Evolutionary conservation across 2,888 invertebrate species (phyloP), one percentile per base, ranked within the genome.

Genomic region (Ligdia adustata): DNA sequence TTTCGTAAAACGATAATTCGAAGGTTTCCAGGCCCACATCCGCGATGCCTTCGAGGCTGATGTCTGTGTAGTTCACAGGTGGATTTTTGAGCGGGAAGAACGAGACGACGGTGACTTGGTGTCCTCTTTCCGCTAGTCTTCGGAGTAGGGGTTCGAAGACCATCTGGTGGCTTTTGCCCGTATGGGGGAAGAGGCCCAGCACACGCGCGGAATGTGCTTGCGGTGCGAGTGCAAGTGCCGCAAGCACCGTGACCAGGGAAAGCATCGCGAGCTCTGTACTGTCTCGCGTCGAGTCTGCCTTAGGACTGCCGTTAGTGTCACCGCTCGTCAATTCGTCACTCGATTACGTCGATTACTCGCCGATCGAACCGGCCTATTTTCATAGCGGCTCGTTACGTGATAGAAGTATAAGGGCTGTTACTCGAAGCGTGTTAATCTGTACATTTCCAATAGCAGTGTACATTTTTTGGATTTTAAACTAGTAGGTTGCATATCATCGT

Each of bases 121-220:
- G 93, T 1, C 93, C 93, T 32, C 90, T 83, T 12, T 80, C 79
- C 0, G 91, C 92, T 38, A 94, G 69, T 26, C 83, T 88, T 37
- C 81, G 82, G 4, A 93, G 65, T 2, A 93, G 72, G 0, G 91
- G 91, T 31, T 91, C 87, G 67, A 92, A 93, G 0, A 93, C 92
- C 70, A 91, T 87, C 59, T 92, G 93, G 61, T 94, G 94, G 58
- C 93, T 94, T 49, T 90, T 91, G 0, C 92, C 92, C 0, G 90
- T 85, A 62, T 93, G 91, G 0, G 92, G 91, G 61, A 93, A 93
- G 0, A 93, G 71, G 2, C 91, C 92, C 29, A 94, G 82, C 38
- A 93, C 90, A 29, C 91, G 90, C 34, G 86, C 90, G 39, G 83
- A 52, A 47, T 69, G 52, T 2, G 60, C 79, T 69, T 78, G 42